Base-by-base conservation (phyloP, 2,888 invertebrate genomes). In the Thumatha senex region DNA sequence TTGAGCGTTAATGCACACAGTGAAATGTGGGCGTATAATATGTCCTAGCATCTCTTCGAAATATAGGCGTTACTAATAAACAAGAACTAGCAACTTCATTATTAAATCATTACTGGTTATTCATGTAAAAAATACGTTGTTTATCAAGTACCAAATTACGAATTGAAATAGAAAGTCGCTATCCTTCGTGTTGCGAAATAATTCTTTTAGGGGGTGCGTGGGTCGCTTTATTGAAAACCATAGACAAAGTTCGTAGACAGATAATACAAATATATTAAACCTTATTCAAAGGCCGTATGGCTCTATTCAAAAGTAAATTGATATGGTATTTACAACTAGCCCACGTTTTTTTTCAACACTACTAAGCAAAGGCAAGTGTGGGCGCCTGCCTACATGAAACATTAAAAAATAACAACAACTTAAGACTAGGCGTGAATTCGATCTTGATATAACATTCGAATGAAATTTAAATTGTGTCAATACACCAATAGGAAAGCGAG, bases 111-210 rank as follows among this genome's bases (percentile, higher is more conserved):
- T 24, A 24, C 5, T 24, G 2, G 2, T 24, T 24, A 24, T 5
- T 24, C 2, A 24, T 24, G 2, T 24, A 24, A 24, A 24, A 24
- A 5, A 24, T 24, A 24, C 18, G 5, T 24, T 24, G 5, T 24
- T 2, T 24, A 4, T 24, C 18, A 24, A 24, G n/a, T 33, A 42
- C 11, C 7, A 33, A 33, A 42, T 29, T 41, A 41, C 31, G 8
- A n/a, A 45, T 14, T 36, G 30, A 56, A 75, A 79, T 71, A 72
- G 81, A 85, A 84, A 84, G 84, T 66, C 67, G 70, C 67, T 77
- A 77, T 79, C 80, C 80, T 82, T 82, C 74, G 76, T 72, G 76
- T 86, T 83, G 74, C 76, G 80, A 84, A 86, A 85, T 80, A 79
- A 82, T 75, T 71, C 67, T 68, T 63, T 64, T 63, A 74, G 77